Evolutionary conservation across 2,113 vertebrate species (phyloP), one percentile per base, ranked within the genome.

Genomic region (Toxostoma redivivum): DNA sequence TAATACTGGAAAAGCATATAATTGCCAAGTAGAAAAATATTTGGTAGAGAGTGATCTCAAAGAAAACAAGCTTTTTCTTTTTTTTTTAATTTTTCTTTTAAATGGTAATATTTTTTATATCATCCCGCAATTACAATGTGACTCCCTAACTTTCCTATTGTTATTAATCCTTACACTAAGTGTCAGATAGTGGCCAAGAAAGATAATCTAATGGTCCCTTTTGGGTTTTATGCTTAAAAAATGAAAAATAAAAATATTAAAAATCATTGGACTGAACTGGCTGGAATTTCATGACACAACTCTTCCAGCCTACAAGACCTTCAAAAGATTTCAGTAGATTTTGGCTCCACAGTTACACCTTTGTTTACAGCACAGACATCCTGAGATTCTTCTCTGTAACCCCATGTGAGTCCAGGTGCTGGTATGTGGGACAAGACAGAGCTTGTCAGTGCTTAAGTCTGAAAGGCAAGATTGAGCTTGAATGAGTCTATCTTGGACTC

Each of bases 391-490:
- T 30, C 71, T 70, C 30, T 18, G 13, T 73, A 81, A 92, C 40
- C 62, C 76, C n/a, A 78, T 47, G 53, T 8, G 23, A 82, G 37
- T 70, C 35, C 11, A 35, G 57, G 76, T 21, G 8, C 80, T 91
- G 90, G 95, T 89, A 97, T 70, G 83, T 78, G 57, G 48, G 79
- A 90, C 98, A 98, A 97, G 98, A 97, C 70, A 90, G 88, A 92
- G 94, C 98, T 95, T 98, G 98, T 58, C 62, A 56, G 88, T 38
- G 33, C 22, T 83, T 85, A 79, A 97, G 94, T 81, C 91, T 25
- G 22, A 64, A 82, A 88, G 90, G 92, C 97, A 98, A 93, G 97
- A 97, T 76, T 66, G 69, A 96, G 95, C 96, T 84, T 94, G 97
- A 98, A 96, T 54, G 51, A 86, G 74, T 73, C 86, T 89, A 71